Conservation (phyloP, 2,888 invertebrate species). For the Lagria hirta region DNA sequence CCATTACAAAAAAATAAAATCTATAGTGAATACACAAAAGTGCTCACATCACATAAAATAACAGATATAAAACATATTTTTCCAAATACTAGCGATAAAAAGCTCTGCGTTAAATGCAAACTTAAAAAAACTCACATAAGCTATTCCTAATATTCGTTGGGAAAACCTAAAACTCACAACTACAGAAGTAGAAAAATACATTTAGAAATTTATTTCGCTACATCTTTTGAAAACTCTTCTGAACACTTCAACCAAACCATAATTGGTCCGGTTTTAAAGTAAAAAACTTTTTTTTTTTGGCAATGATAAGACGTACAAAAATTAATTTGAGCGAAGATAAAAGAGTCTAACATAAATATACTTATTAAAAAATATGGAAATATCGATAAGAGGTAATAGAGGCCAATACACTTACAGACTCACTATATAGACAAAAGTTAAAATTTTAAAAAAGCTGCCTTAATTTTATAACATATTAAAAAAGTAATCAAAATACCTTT, state of each 20-base stretch:
- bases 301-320: constrained; percentile 14
- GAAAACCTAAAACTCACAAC: constrained; percentile 16
- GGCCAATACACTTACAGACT: too few species aligned
- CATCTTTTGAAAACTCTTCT: constrained; percentile 11
- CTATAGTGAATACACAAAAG: constrained; percentile 10
- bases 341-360: too few species aligned
- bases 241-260: constrained; percentile 15
- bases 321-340: constrained; percentile 12
- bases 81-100: too few species aligned
- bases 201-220: constrained; percentile 26
- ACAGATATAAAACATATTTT: constrained; percentile 19
- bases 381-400: too few species aligned
- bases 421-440: too few species aligned
- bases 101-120: too few species aligned
- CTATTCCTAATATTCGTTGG: too few species aligned
- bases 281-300: constrained; percentile 3
- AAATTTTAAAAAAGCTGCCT: too few species aligned
- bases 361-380: too few species aligned
- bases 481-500: too few species aligned
- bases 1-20: constrained; percentile 9
- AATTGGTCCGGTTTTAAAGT: not conserved
- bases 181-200: constrained; percentile 42
- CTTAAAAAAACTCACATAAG: too few species aligned
- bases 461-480: too few species aligned
- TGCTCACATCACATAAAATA: constrained; percentile 21